Conservation (phyloP, 2,888 invertebrate species). For the Drosophila niveifrons region DNA sequence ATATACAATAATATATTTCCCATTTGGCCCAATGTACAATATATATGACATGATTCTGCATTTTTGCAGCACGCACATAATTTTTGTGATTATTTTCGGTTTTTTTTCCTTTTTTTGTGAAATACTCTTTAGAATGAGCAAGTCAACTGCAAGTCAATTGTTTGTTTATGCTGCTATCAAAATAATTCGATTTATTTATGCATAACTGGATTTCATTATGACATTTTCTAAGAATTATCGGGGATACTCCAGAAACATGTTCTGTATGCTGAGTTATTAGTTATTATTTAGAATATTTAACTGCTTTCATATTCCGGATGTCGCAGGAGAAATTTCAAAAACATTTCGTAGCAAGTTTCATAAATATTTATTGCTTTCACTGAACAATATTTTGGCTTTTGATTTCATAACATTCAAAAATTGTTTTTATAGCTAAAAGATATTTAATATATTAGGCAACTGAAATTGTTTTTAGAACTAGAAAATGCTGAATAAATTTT, state of each 20-base stretch:
- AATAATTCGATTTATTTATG: neutral
- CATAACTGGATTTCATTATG: neutral
- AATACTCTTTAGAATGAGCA: conserved; percentile 8
- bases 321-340: neutral
- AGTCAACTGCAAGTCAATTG: neutral
- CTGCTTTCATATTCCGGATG: neutral
- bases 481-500: neutral
- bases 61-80: conserved; percentile 75
- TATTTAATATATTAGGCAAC: neutral
- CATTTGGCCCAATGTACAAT: conserved; percentile 32
- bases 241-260: neutral
- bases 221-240: neutral
- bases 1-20: conserved; percentile 74
- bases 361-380: neutral
- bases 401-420: neutral
- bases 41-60: conserved; percentile 62
- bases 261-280: neutral
- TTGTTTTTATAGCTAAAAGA: neutral
- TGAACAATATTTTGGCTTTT: neutral
- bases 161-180: neutral
- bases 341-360: neutral
- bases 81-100: conserved; percentile 71
- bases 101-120: conserved; percentile 16
- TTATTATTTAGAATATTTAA: neutral
- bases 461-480: neutral